These are phyloP conservation scores for Himantopus leucocephalus DNA, from an alignment of 2,113 vertebrate species.

Conservation along the genomic window DNA sequence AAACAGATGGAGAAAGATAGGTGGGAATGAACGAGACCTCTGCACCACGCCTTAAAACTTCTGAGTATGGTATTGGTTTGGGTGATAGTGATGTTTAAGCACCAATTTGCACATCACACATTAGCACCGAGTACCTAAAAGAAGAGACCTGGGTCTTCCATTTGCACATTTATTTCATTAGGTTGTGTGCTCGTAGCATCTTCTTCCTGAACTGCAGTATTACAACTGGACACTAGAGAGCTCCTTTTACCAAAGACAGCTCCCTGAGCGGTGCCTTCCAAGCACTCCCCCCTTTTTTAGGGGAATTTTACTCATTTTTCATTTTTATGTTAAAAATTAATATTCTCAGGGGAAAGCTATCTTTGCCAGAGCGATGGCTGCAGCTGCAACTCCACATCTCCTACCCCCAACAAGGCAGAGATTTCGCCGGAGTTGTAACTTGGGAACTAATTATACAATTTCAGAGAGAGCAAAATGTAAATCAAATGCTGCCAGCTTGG, in stretches of 20 bases:
- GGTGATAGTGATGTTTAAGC: neutral
- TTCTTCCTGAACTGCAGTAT: neutral
- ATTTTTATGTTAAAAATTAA: conserved; percentile 1
- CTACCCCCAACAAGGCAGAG: neutral
- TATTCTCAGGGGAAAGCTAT: neutral
- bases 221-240: conserved; percentile 11
- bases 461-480: conserved; percentile 40
- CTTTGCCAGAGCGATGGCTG: neutral
- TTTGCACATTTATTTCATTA: neutral
- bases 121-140: neutral
- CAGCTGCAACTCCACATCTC: neutral
- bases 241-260: conserved; percentile 36
- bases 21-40: neutral
- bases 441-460: conserved; percentile 32
- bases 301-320: neutral
- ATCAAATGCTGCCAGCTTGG: conserved; percentile 47
- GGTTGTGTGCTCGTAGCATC: neutral
- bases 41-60: neutral
- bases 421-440: neutral
- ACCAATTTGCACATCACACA: neutral
- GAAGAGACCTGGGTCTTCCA: neutral
- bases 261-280: neutral
- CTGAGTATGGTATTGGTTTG: neutral
- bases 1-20: neutral
- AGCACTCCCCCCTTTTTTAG: neutral